These are phyloP conservation scores for Dioctria rufipes DNA, from an alignment of 2,888 invertebrate genomes.

Conservation along the genomic window DNA sequence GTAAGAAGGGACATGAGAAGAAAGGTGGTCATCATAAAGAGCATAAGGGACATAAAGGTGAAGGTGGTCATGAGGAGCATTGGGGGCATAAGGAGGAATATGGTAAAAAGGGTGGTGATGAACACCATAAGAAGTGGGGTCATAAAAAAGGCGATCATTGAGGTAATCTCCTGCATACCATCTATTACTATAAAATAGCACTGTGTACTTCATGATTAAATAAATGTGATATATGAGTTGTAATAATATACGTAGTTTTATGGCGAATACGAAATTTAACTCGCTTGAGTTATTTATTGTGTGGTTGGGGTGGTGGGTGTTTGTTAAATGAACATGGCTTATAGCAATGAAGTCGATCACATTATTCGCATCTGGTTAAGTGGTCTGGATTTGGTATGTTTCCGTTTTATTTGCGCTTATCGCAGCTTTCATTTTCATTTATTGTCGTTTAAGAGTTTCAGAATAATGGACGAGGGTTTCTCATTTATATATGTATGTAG, in stretches of 20 bases:
- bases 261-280: constrained; percentile 21
- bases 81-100: constrained; percentile 82
- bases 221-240: constrained; percentile 55
- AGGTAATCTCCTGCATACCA: constrained; percentile 64
- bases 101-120: constrained; percentile 85
- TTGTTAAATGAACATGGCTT: constrained; percentile 28
- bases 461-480: neutral
- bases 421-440: constrained; percentile 29
- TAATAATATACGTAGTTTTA: constrained; percentile 39
- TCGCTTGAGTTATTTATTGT: constrained; percentile 3
- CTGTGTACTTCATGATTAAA: constrained; percentile 55
- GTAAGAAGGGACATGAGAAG: constrained; percentile 85
- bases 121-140: constrained; percentile 82
- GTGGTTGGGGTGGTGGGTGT: neutral
- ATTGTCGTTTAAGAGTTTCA: constrained; percentile 17
- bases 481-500: neutral
- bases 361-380: constrained; percentile 33
- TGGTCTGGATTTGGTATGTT: constrained; percentile 1
- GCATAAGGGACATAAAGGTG: constrained; percentile 84
- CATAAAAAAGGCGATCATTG: constrained; percentile 60
- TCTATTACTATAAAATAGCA: neutral
- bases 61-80: constrained; percentile 84
- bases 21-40: constrained; percentile 87
- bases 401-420: constrained; percentile 36
- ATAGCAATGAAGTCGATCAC: constrained; percentile 32